A percentile compares a stretch with the other conserved stretches of the same genome.
These are phyloP conservation scores for Pomacea maculata DNA, from an alignment of 1,140 invertebrate genomes.

Conservation along the genomic window DNA sequence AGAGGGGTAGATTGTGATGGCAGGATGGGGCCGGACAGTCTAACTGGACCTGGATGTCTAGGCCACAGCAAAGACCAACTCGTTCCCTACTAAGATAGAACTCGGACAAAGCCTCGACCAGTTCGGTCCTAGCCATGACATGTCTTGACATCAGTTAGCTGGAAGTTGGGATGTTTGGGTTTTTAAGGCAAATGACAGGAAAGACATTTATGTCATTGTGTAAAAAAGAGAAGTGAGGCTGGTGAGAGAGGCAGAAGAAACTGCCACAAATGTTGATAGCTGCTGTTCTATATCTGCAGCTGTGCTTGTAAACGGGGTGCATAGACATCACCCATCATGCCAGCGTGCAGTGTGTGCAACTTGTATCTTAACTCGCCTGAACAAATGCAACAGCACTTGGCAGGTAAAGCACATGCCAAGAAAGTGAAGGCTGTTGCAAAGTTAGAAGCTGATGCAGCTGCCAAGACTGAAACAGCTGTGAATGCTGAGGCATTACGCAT, in stretches of 20 bases:
- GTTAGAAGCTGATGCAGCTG: neutral
- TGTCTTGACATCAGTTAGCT: neutral
- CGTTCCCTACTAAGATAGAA: too few relatives aligned
- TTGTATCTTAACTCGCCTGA: constrained; percentile 12
- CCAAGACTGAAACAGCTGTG: neutral
- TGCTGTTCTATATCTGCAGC: neutral
- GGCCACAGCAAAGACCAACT: too few relatives aligned
- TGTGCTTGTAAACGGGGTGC: neutral
- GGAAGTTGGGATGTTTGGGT: neutral
- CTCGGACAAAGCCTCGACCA: too few relatives aligned
- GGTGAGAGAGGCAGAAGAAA: neutral
- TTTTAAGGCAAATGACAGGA: neutral
- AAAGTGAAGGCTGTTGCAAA: constrained; percentile 9
- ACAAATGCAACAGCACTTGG: constrained; percentile 24
- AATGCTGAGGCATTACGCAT: neutral
- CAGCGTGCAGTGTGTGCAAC: constrained; percentile 14
- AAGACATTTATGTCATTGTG: neutral
- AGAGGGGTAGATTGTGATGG: too few relatives aligned
- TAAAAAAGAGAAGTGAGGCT: neutral
- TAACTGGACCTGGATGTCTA: too few relatives aligned
- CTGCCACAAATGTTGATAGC: neutral
- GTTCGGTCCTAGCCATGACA: too few relatives aligned
- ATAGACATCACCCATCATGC: neutral
- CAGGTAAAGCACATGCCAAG: constrained; percentile 21
- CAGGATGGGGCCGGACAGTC: too few relatives aligned